These are phyloP conservation scores for Bedellia somnulentella DNA, from an alignment of 2,888 invertebrate species.

Conservation along the genomic window DNA sequence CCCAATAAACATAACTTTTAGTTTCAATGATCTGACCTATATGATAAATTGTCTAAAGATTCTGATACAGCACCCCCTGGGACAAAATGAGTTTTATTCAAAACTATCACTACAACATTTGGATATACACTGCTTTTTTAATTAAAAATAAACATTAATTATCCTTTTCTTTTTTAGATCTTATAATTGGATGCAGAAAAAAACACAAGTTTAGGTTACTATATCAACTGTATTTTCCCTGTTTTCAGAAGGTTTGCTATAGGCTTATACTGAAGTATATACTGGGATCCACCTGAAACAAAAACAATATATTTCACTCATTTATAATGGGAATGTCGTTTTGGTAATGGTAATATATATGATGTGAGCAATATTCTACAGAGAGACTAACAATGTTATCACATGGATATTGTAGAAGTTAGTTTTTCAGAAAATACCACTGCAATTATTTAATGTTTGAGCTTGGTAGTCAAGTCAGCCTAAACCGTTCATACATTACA, in stretches of 20 bases:
- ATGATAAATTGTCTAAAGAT: too few relatives aligned
- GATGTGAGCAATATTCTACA: not conserved
- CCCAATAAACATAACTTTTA: too few relatives aligned
- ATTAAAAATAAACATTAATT: too few relatives aligned
- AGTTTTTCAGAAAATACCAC: not conserved
- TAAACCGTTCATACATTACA: too few relatives aligned
- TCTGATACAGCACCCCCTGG: too few relatives aligned
- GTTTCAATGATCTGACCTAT: too few relatives aligned
- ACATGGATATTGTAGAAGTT: not conserved
- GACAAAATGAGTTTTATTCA: too few relatives aligned
- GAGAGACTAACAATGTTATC: not conserved
- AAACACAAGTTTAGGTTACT: constrained; percentile 12
- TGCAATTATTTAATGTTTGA: not conserved
- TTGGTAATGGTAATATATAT: not conserved
- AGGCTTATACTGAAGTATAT: constrained; percentile 78
- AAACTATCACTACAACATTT: too few relatives aligned
- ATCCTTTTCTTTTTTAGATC: too few relatives aligned
- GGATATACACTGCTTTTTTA: too few relatives aligned
- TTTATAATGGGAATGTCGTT: not conserved
- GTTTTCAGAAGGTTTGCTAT: constrained; percentile 72
- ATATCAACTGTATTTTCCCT: constrained; percentile 74
- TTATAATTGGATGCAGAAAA: too few relatives aligned
- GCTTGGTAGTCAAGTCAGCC: too few relatives aligned
- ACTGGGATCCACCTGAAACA: constrained; percentile 68
- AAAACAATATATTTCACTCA: constrained; percentile 4